Conservation (phyloP, 1,140 invertebrate genomes). For the Tetraneura akinire region DNA sequence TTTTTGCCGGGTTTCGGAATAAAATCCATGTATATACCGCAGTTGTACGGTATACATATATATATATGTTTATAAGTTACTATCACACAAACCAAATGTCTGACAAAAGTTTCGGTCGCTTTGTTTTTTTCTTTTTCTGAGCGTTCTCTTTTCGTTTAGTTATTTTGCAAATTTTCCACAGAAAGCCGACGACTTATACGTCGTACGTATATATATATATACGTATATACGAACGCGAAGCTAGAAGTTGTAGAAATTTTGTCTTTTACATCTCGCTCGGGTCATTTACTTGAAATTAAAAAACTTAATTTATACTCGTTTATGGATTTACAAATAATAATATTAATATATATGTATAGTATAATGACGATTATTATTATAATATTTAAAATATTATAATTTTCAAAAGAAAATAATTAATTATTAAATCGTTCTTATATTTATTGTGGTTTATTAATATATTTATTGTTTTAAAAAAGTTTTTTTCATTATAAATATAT, state of each 20-base stretch:
- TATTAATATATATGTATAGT: no score
- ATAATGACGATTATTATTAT: no score
- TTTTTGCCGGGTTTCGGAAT: not conserved
- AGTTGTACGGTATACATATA: not conserved
- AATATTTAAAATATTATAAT: no score
- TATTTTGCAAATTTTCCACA: not conserved
- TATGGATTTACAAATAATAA: no score
- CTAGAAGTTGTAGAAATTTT: no score
- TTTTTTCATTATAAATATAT: no score
- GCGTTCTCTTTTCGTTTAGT: not conserved
- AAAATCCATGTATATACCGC: not conserved
- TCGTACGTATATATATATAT: no score
- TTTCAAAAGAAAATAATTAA: no score
- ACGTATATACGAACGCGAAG: not conserved
- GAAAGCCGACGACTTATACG: not conserved
- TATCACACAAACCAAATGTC: constrained; percentile 24
- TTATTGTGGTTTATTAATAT: no score
- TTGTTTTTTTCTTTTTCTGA: not conserved
- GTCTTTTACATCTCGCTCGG: not conserved
- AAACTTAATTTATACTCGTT: not conserved
- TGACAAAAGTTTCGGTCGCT: constrained; percentile 14
- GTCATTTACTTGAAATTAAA: not conserved
- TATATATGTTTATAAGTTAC: no score
- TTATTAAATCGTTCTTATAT: no score
- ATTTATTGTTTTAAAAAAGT: no score